These are phyloP conservation scores for Chloroceryle inda DNA, from an alignment of 2,797 vertebrate species.

Conservation along the genomic window DNA sequence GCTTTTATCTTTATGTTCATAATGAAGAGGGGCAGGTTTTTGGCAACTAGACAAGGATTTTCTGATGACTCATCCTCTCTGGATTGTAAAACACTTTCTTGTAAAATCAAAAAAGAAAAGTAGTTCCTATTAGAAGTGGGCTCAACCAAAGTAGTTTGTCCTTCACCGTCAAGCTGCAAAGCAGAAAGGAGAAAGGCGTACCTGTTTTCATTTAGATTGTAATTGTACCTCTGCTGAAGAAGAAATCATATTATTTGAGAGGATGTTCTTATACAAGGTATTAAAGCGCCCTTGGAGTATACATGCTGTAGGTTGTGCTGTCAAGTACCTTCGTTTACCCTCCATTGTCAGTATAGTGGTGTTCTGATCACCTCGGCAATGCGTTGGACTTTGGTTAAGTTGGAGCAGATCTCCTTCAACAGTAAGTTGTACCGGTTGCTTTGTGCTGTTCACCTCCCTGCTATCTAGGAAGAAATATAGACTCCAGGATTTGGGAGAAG, in stretches of 20 bases:
- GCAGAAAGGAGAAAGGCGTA: constrained; percentile 7
- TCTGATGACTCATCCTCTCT: constrained; percentile 78
- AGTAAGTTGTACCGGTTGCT: neutral
- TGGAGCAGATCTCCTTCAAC: neutral
- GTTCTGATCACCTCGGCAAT: neutral
- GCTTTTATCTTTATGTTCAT: constrained; percentile 84
- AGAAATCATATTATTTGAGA: neutral
- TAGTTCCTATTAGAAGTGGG: constrained; percentile 58
- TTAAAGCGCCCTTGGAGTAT: neutral
- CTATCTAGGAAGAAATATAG: neutral
- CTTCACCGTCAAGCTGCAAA: neutral
- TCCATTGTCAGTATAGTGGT: neutral
- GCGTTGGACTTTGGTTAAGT: neutral
- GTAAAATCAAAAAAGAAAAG: constrained; percentile 73
- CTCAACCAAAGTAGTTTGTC: constrained; percentile 49
- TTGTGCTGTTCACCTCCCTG: neutral
- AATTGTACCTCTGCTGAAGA: constrained; percentile 6
- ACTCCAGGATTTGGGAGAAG: neutral
- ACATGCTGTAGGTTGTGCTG: neutral
- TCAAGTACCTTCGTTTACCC: neutral
- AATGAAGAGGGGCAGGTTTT: constrained; percentile 81
- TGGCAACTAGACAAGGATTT: constrained; percentile 79
- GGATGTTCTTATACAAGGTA: neutral
- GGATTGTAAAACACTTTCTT: constrained; percentile 77
- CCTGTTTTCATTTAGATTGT: neutral